phyloP scores from a whole-genome alignment of 2,888 invertebrate species.

The Diogma glabrata region DNA sequence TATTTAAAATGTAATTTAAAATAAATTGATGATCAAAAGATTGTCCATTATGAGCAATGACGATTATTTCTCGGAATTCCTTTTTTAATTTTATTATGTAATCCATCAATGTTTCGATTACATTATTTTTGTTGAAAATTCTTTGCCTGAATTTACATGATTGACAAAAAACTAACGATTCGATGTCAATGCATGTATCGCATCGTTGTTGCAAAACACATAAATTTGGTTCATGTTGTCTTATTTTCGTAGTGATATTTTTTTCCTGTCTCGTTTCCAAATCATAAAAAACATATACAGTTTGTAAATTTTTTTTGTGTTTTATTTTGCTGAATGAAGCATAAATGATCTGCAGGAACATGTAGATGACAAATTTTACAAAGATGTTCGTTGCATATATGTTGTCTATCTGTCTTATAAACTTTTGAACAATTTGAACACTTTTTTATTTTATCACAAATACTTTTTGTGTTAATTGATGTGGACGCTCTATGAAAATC shows the following conservation, averaged over 20 bases:
- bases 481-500: not conserved
- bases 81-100: not conserved
- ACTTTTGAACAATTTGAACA: too few relatives aligned
- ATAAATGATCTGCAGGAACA: not conserved
- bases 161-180: not conserved
- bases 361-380: not conserved
- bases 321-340: not conserved
- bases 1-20: not conserved
- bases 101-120: not conserved
- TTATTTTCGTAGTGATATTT: not conserved
- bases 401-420: too few relatives aligned
- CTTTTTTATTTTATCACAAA: too few relatives aligned
- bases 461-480: not conserved
- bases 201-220: slow-evolving; percentile 11
- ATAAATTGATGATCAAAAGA: not conserved
- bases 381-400: not conserved
- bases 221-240: slow-evolving; percentile 9
- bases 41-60: not conserved
- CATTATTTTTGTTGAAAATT: not conserved
- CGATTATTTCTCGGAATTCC: not conserved
- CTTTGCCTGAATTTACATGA: not conserved
- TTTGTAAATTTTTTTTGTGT: too few relatives aligned
- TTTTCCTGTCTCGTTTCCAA: not conserved
- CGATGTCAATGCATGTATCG: slow-evolving; percentile 5
- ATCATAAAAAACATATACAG: too few relatives aligned